Conservation (phyloP, 2,888 invertebrate genomes). For the Cosmorhoe ocellata region DNA sequence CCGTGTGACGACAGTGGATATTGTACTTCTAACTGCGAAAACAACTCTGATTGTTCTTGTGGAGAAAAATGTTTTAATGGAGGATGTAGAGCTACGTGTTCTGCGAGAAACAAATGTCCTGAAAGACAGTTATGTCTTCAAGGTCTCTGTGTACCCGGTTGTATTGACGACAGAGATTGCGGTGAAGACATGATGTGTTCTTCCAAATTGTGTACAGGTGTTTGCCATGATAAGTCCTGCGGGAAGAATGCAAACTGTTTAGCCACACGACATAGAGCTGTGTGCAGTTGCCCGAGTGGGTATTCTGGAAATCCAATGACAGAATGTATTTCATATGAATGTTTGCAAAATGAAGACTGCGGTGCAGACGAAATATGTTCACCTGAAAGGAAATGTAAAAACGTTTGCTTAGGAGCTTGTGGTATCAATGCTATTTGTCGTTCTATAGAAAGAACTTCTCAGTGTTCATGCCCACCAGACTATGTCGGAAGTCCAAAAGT, state of each 20-base stretch:
- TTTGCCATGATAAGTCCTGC: slow-evolving; percentile 87
- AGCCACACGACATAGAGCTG: slow-evolving; percentile 89
- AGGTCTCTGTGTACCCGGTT: slow-evolving; percentile 90
- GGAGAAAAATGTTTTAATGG: slow-evolving; percentile 90
- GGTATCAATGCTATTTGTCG: slow-evolving; percentile 93
- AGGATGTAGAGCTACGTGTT: slow-evolving; percentile 89
- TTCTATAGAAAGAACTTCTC: slow-evolving; percentile 88
- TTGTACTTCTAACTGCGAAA: slow-evolving; percentile 87
- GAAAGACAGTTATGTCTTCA: slow-evolving; percentile 89
- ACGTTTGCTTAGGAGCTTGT: slow-evolving; percentile 91
- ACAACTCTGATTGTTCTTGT: slow-evolving; percentile 88
- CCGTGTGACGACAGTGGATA: slow-evolving; percentile 92
- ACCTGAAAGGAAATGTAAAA: slow-evolving; percentile 86
- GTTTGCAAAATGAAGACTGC: slow-evolving; percentile 89
- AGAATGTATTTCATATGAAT: slow-evolving; percentile 90
- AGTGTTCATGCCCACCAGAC: slow-evolving; percentile 92
- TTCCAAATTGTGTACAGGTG: slow-evolving; percentile 85
- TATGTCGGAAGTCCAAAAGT: slow-evolving; percentile 91
- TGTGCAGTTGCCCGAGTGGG: slow-evolving; percentile 94
- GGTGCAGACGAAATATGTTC: slow-evolving; percentile 89
- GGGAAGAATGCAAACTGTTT: slow-evolving; percentile 91
- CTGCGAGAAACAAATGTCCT: slow-evolving; percentile 85
- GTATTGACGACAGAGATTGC: slow-evolving; percentile 90
- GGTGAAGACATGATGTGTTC: slow-evolving; percentile 89
- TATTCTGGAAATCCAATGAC: slow-evolving; percentile 90